Percentiles rank a stretch among this genome's conserved stretches.
Conservation (phyloP, 2,113 vertebrate species). For the Indri indri region DNA sequence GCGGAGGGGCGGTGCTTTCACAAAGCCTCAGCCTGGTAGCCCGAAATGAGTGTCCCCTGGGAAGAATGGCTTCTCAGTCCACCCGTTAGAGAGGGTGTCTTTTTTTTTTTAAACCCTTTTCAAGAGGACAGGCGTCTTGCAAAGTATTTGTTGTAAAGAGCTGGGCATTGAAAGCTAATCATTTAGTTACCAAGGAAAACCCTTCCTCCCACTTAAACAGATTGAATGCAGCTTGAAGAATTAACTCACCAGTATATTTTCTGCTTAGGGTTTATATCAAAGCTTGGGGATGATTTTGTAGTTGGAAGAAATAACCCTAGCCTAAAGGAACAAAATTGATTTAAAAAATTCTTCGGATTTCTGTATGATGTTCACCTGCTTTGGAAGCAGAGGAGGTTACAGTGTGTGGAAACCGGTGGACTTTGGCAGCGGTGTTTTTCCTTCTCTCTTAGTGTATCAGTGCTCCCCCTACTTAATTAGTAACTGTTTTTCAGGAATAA, state of each 20-base stretch:
- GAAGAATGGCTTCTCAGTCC: constrained; percentile 71
- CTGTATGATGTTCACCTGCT: neutral
- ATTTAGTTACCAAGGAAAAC: constrained; percentile 16
- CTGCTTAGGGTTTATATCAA: neutral
- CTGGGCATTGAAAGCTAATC: constrained; percentile 42
- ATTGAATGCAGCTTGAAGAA: constrained; percentile 29
- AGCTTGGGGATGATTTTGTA: constrained; percentile 42
- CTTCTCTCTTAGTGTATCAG: neutral
- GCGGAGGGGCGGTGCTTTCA: constrained; percentile 38
- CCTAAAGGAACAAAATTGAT: constrained; percentile 5
- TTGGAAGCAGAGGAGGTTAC: neutral
- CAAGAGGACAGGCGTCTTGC: constrained; percentile 55
- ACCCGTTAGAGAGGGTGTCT: neutral
- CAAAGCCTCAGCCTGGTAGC: constrained; percentile 52
- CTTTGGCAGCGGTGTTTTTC: neutral
- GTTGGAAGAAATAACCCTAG: constrained; percentile 40
- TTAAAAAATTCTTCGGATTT: constrained; percentile 19
- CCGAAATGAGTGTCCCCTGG: constrained; percentile 61
- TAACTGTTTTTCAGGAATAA: neutral
- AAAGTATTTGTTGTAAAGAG: constrained; percentile 47
- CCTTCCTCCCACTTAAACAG: constrained; percentile 21
- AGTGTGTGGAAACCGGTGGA: neutral
- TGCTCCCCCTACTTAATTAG: neutral
- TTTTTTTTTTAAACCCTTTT: constrained; percentile 13
- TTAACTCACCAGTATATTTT: neutral